phyloP scores from a whole-genome alignment of 2,113 vertebrate genomes.

The Struthidea cinerea region DNA sequence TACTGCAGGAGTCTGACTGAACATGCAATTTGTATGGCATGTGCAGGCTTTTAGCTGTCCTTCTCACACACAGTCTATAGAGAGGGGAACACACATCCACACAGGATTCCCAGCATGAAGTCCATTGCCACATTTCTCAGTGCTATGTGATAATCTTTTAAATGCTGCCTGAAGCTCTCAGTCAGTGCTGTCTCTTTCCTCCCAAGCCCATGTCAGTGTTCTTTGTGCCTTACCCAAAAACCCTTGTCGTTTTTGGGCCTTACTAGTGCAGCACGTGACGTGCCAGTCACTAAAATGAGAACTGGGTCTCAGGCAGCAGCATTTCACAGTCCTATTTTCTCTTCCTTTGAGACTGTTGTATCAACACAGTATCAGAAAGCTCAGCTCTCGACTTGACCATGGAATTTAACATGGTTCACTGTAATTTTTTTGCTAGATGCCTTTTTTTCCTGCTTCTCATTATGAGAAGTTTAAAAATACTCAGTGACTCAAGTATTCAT shows the following conservation, averaged over 20 bases:
- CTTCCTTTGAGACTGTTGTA: background rate
- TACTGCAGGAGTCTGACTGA: background rate
- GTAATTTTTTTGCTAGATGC: background rate
- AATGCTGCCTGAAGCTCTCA: background rate
- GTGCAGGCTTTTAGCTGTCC: background rate
- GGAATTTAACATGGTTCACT: background rate
- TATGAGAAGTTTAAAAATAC: background rate
- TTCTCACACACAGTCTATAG: background rate
- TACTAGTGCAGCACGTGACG: fast-evolving
- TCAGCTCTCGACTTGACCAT: background rate
- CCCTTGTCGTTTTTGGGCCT: background rate
- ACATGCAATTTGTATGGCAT: fast-evolving
- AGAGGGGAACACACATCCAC: background rate
- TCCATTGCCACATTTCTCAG: background rate
- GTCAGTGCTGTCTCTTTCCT: background rate
- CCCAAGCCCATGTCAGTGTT: background rate
- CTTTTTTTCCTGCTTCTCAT: background rate
- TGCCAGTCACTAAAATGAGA: background rate
- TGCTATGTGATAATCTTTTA: background rate
- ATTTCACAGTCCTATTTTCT: background rate
- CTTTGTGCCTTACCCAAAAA: background rate
- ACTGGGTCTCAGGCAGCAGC: background rate
- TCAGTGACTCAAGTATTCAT: background rate
- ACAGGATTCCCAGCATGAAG: background rate
- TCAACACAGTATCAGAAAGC: background rate